phyloP scores from a whole-genome alignment of 1,140 invertebrate species.

The Heliconius hewitsoni region DNA sequence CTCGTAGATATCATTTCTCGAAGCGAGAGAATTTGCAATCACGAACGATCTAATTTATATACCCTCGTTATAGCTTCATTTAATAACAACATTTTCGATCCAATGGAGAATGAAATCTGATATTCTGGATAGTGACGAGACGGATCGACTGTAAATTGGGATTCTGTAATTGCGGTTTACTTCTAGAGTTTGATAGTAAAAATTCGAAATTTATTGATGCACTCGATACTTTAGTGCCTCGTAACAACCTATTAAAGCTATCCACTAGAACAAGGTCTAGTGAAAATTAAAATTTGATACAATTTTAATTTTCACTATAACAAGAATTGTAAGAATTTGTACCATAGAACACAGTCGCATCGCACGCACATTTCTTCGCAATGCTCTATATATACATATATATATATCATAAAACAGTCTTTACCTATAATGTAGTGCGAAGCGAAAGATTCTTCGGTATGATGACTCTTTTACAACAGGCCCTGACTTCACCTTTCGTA shows the following conservation, averaged over 20 bases:
- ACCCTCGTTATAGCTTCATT: slow-evolving; percentile 8
- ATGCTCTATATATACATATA: slow-evolving; percentile 43
- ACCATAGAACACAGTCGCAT: slow-evolving; percentile 57
- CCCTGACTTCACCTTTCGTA: slow-evolving; percentile 45
- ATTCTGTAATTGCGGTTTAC: background rate
- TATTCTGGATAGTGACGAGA: slow-evolving; percentile 13
- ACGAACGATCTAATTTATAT: slow-evolving; percentile 23
- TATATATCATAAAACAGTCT: slow-evolving; percentile 31
- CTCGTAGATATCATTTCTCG: background rate
- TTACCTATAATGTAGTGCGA: slow-evolving; percentile 52
- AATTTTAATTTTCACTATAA: no score
- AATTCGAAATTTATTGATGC: background rate
- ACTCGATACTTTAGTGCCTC: background rate
- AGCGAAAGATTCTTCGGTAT: slow-evolving; percentile 41
- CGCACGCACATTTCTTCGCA: slow-evolving; percentile 48
- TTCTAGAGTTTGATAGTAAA: background rate
- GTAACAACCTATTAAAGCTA: slow-evolving; percentile 28
- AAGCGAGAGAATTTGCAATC: slow-evolving; percentile 10
- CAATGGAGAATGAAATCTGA: slow-evolving; percentile 18
- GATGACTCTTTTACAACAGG: slow-evolving; percentile 25
- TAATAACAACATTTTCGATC: slow-evolving; percentile 18
- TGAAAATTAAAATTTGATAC: no score
- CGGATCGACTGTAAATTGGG: slow-evolving; percentile 11
- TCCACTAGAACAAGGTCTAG: background rate
- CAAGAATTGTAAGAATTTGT: background rate